Evolutionary conservation across 2,888 invertebrate species (phyloP), one percentile per base, ranked within the genome.

Genomic region (Drosophila lutescens): DNA sequence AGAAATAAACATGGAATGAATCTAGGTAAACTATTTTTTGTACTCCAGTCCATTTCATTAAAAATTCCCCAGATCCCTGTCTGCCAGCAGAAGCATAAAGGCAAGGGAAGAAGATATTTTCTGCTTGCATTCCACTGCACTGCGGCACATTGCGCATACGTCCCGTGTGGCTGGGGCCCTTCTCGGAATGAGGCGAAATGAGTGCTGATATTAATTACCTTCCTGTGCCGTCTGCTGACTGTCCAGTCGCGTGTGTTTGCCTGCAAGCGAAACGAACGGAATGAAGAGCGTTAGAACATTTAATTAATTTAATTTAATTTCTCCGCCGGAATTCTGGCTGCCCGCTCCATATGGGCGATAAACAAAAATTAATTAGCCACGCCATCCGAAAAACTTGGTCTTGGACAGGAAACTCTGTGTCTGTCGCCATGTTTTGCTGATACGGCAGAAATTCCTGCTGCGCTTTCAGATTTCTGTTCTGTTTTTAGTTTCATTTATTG

Each of bases 221-320:
- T 91, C 91, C 62, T 87, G 78, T 61, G 90, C 86, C 74, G 90
- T 89, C 71, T 90, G 90, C 74, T 91, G 91, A 50, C 90, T 80
- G 73, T 91, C 92, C 76, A 90, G 80, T 60, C 91, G 91, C 66
- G 89, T 80, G 79, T 92, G 91, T 80, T 92, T 92, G 68, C 91
- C 91, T 92, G 89, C 40, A 87, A 88, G 61, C 56, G 79, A 72
- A 60, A 76, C 34, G 65, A 55, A 56, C 34, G 34, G 17, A 55
- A 47, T 50, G 54, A 58, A 38, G 41, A 32, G 36, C n/a, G 67
- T 73, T 82, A 71, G 71, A 69, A 68, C 74, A 67, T 84, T 73
- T 84, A 86, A 82, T 82, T 86, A 66, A 66, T 47, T 66, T 86
- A 66, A 66, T 54, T 66, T 54, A 36, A 77, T 65, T 65, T 61